phyloP scores from a whole-genome alignment of 2,888 invertebrate genomes.

The Cetonia aurata region DNA sequence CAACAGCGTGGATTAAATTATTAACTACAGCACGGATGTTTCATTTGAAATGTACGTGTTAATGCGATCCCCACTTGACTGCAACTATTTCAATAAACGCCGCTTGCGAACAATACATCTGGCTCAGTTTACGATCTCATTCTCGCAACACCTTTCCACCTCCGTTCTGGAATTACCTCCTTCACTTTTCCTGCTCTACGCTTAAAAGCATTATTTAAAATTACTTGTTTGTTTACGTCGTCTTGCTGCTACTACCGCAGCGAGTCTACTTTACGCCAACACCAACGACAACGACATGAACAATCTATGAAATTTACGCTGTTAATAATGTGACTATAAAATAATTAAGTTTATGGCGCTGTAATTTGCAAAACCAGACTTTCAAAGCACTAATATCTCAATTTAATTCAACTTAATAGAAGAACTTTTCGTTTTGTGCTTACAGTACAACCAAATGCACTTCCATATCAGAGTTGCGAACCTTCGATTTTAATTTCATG shows the following conservation, averaged over 20 bases:
- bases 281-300: slow-evolving; percentile 19
- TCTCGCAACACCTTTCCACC: slow-evolving; percentile 30
- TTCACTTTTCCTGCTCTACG: slow-evolving; percentile 19
- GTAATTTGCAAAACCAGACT: slow-evolving; percentile 39
- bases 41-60: slow-evolving; percentile 42
- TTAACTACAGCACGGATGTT: slow-evolving; percentile 46
- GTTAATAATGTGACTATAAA: slow-evolving; percentile 43
- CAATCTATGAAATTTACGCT: slow-evolving; percentile 39
- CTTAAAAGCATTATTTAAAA: slow-evolving; percentile 35
- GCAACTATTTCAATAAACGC: slow-evolving; percentile 45
- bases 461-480: too few species aligned
- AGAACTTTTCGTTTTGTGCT: background rate
- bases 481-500: too few species aligned
- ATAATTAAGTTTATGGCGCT: slow-evolving; percentile 38
- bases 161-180: slow-evolving; percentile 21
- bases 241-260: slow-evolving; percentile 15
- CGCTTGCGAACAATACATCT: slow-evolving; percentile 34
- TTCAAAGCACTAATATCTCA: slow-evolving; percentile 32
- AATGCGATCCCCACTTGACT: slow-evolving; percentile 42
- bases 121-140: slow-evolving; percentile 38
- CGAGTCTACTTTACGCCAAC: slow-evolving; percentile 18
- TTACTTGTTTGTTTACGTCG: slow-evolving; percentile 35
- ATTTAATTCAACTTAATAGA: slow-evolving; percentile 32
- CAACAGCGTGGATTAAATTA: slow-evolving; percentile 46
- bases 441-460: slow-evolving; percentile 7